phyloP scores from a whole-genome alignment of 2,113 vertebrate species.

The Colinus virginianus region DNA sequence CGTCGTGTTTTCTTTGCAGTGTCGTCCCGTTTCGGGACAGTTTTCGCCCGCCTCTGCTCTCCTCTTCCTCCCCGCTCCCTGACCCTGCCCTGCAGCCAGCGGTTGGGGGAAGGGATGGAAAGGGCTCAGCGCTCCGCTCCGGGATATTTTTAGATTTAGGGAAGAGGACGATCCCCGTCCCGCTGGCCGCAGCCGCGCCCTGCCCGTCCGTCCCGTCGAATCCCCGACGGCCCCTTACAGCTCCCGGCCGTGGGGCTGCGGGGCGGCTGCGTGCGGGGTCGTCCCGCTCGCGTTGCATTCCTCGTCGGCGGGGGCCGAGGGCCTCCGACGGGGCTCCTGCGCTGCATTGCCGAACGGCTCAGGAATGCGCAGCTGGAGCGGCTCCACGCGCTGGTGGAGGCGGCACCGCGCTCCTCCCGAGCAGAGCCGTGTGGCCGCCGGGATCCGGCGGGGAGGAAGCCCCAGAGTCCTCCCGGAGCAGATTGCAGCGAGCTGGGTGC shows the following conservation, averaged over 20 bases:
- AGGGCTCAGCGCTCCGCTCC: neutral
- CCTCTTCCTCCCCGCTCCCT: neutral
- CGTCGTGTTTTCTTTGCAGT: neutral
- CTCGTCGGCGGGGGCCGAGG: conserved; percentile 28
- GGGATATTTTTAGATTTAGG: conserved; percentile 47
- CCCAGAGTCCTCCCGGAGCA: neutral
- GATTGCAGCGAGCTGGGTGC: neutral
- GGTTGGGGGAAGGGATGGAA: neutral
- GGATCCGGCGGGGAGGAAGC: neutral
- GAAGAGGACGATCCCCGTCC: neutral
- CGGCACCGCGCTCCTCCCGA: neutral
- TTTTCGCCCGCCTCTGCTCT: neutral
- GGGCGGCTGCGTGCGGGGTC: neutral
- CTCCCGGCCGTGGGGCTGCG: neutral
- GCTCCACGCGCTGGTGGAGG: conserved; percentile 58
- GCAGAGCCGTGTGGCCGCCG: neutral
- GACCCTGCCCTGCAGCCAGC: conserved; percentile 38
- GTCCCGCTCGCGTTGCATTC: neutral
- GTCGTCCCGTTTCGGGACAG: neutral
- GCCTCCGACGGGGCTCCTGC: neutral
- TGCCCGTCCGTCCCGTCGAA: neutral
- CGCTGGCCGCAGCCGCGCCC: neutral
- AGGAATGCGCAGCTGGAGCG: conserved; percentile 80
- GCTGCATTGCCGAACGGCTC: conserved; percentile 71
- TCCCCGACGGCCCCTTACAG: neutral